phyloP scores from a whole-genome alignment of 2,888 invertebrate species.

The Papilio protenor region DNA sequence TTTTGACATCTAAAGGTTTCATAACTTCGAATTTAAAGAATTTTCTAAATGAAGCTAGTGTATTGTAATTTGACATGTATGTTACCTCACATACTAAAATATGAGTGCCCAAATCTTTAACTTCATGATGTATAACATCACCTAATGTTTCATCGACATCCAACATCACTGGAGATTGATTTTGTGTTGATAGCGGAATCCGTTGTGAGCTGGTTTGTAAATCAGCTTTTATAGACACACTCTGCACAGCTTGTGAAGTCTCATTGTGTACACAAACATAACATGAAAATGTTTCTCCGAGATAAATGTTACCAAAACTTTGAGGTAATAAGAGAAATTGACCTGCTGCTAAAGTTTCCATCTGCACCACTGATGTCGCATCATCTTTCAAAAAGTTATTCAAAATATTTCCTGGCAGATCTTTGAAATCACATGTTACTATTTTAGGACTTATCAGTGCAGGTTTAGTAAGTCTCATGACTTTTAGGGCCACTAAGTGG shows the following conservation, averaged over 20 bases:
- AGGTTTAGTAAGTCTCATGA: slow-evolving; percentile 97
- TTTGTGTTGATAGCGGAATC: slow-evolving; percentile 90
- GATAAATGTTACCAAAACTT: slow-evolving; percentile 98
- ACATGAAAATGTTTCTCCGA: slow-evolving; percentile 99
- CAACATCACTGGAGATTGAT: slow-evolving; percentile 85
- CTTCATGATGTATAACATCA: slow-evolving; percentile 98
- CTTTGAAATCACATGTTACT: slow-evolving; percentile 93
- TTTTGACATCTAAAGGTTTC: slow-evolving; percentile 99
- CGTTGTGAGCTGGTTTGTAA: slow-evolving; percentile 96
- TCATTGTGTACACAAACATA: slow-evolving; percentile 99
- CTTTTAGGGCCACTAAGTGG: slow-evolving; percentile 88
- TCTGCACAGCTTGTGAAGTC: slow-evolving; percentile 91
- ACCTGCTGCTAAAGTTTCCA: slow-evolving; percentile 93
- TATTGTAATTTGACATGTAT: slow-evolving; percentile 90
- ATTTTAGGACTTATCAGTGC: slow-evolving; percentile 92
- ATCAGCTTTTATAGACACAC: slow-evolving; percentile 95
- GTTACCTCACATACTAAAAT: slow-evolving; percentile 98
- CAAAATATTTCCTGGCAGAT: slow-evolving; percentile 92
- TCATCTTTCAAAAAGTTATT: slow-evolving; percentile 92
- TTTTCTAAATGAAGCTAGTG: slow-evolving; percentile 94
- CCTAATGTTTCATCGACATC: slow-evolving; percentile 94
- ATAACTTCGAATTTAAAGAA: slow-evolving; percentile 99
- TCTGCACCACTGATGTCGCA: slow-evolving; percentile 91
- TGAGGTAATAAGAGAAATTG: slow-evolving; percentile 97
- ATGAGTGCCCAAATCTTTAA: slow-evolving; percentile 99